Conservation (phyloP, 2,113 vertebrate species). For the Dicentrarchus labrax region DNA sequence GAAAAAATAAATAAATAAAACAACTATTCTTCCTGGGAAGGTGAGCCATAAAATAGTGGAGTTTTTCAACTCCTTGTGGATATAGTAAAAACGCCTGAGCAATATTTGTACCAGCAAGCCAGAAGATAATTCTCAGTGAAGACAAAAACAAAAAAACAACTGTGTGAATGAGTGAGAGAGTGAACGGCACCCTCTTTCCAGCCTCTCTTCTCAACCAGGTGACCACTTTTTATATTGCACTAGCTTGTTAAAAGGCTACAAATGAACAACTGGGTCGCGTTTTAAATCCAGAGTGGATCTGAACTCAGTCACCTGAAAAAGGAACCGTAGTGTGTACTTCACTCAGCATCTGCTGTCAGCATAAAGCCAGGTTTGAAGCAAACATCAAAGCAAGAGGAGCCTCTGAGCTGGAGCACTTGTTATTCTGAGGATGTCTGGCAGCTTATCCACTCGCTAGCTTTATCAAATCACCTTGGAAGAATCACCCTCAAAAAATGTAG, state of each 20-base stretch:
- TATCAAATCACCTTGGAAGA: constrained; percentile 83
- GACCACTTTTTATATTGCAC: constrained; percentile 52
- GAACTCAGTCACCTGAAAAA: constrained; percentile 62
- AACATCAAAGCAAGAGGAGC: constrained; percentile 79
- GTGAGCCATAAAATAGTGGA: constrained; percentile 61
- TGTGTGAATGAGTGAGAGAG: constrained; percentile 37
- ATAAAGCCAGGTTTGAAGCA: constrained; percentile 77
- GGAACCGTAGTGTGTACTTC: constrained; percentile 57
- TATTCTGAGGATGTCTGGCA: constrained; percentile 80
- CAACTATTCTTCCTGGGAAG: constrained; percentile 53
- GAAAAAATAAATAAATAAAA: constrained; percentile 13
- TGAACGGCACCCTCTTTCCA: constrained; percentile 8
- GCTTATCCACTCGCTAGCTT: constrained; percentile 79
- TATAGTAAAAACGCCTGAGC: constrained; percentile 34
- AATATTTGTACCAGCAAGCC: constrained; percentile 42
- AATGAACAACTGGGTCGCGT: constrained; percentile 54
- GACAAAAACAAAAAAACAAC: not conserved
- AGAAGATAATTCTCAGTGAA: constrained; percentile 22
- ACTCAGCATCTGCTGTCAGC: constrained; percentile 80
- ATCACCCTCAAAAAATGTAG: constrained; percentile 69
- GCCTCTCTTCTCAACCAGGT: constrained; percentile 38
- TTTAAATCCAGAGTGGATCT: constrained; percentile 58
- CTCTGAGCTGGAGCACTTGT: constrained; percentile 76
- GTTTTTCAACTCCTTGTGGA: constrained; percentile 39
- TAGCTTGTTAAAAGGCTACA: constrained; percentile 48